Evolutionary conservation across 2,888 invertebrate genomes (phyloP), one percentile per base, ranked within the genome.

Genomic region (Apotomis betuletana): DNA sequence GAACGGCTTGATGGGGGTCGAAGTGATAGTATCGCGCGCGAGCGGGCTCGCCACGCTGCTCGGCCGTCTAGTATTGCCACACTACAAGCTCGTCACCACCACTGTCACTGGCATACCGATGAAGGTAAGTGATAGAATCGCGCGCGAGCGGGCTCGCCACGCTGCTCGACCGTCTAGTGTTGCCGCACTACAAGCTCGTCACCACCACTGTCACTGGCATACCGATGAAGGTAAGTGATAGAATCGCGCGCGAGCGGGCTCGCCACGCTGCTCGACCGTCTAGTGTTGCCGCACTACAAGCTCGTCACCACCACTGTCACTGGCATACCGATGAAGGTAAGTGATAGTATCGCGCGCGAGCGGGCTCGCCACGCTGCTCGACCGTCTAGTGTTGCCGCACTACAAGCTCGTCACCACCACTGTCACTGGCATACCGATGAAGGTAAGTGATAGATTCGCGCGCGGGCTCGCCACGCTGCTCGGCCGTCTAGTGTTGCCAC

Each of bases 41-140:
- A 95, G 96, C 57, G 93, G 94, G 5, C 94, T 97, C 67, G 96
- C 97, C 0, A 95, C 95, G 73, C 95, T 97, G 78, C 87, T 98
- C 9, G 96, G 96, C 0, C 95, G 96, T 61, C 88, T 97, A 6
- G 97, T 97, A 76, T 87, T 97, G 78, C 95, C 96, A 3, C 99
- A 99, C 86, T 99, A 98, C 81, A 96, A 97, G 85, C 93, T 99
- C 60, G 97, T 98, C 0, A 98, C 97, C 73, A 99, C 99, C 0
- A 99, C 99, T 0, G 99, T 99, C 0, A 99, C 99, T 5, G 98
- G 99, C 4, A 99, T 99, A 81, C 99, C 99, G 1, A 99, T 99
- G 99, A 99, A 99, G 94, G 94, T 93, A 83, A 55, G 12, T 15
- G 3, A 5, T n/a, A 55, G 38, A 5, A 58, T 58, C 6, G 41